Evolutionary conservation across 2,113 vertebrate species (phyloP).

Genomic region (Melanotaenia duboulayi): DNA sequence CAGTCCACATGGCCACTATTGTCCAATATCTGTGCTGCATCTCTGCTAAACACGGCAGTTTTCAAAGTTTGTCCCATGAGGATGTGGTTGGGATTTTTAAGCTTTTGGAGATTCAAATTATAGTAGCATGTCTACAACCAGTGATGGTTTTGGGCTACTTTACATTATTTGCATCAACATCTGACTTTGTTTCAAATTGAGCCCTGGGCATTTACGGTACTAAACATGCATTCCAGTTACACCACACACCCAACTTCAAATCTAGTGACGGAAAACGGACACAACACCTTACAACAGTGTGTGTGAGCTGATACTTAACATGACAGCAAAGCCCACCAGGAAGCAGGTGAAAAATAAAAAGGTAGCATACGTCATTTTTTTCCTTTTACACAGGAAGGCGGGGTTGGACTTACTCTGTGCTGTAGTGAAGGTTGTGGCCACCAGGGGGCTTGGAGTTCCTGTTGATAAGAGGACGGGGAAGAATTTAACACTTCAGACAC

Average conservation of each 20-base stretch:
- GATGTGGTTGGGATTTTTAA: background rate
- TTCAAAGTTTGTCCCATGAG: slow-evolving; percentile 11
- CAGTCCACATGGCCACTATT: slow-evolving; percentile 16
- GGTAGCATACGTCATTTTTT: slow-evolving; percentile 22
- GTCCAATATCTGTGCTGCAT: slow-evolving; percentile 4
- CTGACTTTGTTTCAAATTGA: too few species aligned
- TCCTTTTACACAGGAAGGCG: slow-evolving; percentile 36
- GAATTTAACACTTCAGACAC: slow-evolving; percentile 26
- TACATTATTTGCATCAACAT: too few species aligned
- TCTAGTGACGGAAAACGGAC: background rate
- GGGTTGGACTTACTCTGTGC: slow-evolving; percentile 86
- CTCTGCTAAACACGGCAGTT: slow-evolving; percentile 14
- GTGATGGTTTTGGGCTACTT: background rate
- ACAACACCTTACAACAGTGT: slow-evolving; percentile 1
- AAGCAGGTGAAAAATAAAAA: background rate
- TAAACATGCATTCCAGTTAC: too few species aligned
- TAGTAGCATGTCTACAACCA: background rate
- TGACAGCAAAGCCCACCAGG: background rate
- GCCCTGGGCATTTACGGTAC: too few species aligned
- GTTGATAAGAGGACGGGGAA: slow-evolving; percentile 75
- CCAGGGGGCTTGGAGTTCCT: slow-evolving; percentile 91
- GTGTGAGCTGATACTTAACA: background rate
- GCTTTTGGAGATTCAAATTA: background rate
- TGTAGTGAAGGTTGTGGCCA: slow-evolving; percentile 88
- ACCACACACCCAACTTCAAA: too few species aligned